A percentile compares a stretch with the other conserved stretches of the same genome.
phyloP scores from a whole-genome alignment of 2,888 invertebrate species.

The Drosophila parthenogenetica region DNA sequence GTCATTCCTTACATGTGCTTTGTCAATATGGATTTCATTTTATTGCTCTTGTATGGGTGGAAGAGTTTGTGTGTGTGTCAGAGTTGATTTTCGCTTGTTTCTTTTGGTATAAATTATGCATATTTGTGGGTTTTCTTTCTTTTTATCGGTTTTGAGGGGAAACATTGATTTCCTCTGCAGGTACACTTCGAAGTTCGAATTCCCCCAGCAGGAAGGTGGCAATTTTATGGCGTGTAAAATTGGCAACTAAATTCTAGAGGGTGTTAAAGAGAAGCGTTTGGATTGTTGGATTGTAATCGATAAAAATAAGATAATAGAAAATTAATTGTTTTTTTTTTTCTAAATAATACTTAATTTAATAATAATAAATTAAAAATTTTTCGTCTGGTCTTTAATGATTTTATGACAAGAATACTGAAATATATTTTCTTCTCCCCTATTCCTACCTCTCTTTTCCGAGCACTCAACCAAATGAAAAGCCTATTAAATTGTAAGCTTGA shows the following conservation, averaged over 20 bases:
- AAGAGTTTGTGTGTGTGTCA: constrained; percentile 14
- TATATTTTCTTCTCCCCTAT: not conserved
- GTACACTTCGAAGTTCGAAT: constrained; percentile 1
- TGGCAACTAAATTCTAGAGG: constrained; percentile 37
- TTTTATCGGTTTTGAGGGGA: constrained; percentile 31
- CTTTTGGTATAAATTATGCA: constrained; percentile 67
- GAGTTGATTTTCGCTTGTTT: constrained; percentile 59
- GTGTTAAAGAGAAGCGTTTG: not conserved
- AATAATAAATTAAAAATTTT: too few species aligned
- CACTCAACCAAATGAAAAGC: constrained; percentile 41
- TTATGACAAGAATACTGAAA: too few species aligned
- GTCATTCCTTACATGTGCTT: constrained; percentile 34
- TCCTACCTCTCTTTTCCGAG: not conserved
- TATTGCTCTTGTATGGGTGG: constrained; percentile 39
- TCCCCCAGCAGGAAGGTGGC: constrained; percentile 24
- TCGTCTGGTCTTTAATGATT: too few species aligned
- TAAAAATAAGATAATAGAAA: not conserved
- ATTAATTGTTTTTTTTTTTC: too few species aligned
- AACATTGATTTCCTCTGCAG: constrained; percentile 63
- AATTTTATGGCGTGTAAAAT: constrained; percentile 72
- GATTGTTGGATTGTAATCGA: not conserved
- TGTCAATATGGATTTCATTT: constrained; percentile 67
- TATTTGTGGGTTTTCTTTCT: constrained; percentile 51
- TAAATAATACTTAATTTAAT: too few species aligned
- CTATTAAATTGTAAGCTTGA: constrained; percentile 25